Evolutionary conservation across 1,140 invertebrate genomes (phyloP).

Genomic region (Drosophila equinoxialis): DNA sequence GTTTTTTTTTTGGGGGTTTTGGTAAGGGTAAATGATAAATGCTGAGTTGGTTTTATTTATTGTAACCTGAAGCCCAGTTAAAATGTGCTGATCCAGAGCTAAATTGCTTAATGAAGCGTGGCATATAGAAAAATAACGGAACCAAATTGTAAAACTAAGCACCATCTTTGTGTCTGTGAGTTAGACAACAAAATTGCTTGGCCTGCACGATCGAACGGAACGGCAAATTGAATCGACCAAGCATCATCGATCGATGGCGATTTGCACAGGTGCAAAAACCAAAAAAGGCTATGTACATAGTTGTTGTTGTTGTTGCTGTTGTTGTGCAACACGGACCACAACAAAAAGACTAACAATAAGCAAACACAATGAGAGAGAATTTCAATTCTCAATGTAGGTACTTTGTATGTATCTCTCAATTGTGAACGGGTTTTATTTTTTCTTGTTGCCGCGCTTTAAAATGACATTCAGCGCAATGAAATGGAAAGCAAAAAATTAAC

Average conservation of each 20-base stretch:
- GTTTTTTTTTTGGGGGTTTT: not conserved
- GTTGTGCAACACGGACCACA: constrained; percentile 24
- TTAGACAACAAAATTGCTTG: constrained; percentile 36
- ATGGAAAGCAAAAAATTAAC: constrained; percentile 59
- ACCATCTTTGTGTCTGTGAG: constrained; percentile 28
- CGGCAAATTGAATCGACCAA: constrained; percentile 40
- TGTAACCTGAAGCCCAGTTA: constrained; percentile 58
- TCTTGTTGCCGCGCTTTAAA: constrained; percentile 11
- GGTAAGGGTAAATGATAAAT: constrained; percentile 18
- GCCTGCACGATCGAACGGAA: constrained; percentile 41
- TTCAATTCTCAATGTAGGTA: constrained; percentile 1
- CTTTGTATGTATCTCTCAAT: not conserved
- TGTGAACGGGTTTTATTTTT: constrained; percentile 24
- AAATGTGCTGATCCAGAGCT: constrained; percentile 70
- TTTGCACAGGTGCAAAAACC: constrained; percentile 37
- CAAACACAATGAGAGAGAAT: constrained; percentile 31
- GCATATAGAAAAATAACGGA: constrained; percentile 67
- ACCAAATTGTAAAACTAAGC: constrained; percentile 29
- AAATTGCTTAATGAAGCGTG: constrained; percentile 74
- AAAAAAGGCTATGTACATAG: constrained; percentile 7
- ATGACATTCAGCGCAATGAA: constrained; percentile 63
- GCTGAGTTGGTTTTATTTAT: constrained; percentile 49
- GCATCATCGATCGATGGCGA: not conserved
- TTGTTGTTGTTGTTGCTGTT: not conserved
- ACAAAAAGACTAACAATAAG: not conserved